Base-by-base conservation (phyloP, 1,140 invertebrate genomes). In the Ceratina calcarata region DNA sequence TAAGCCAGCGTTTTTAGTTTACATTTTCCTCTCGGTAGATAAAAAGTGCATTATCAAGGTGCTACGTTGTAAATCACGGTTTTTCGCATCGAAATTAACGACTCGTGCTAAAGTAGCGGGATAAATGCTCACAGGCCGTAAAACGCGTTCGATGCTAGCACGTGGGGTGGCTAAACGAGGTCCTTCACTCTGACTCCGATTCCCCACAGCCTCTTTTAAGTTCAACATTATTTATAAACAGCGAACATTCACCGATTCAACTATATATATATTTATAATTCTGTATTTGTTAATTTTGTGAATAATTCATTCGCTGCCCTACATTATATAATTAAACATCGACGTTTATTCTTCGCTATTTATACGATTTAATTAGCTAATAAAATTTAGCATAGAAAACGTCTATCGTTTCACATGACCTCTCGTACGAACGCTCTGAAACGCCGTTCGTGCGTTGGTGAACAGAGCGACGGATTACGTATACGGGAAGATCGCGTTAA, bases 111-210 rank as follows among this genome's bases (percentile, higher is more conserved):
- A 79, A 74, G 62, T 79, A 74, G 70, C 62, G 61, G 62, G 62
- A 73, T 74, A 66, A n/a, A 49, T 67, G 71, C 71, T 79, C 78
- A 66, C 71, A 53, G 45, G 60, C 78, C 71, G 78, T 79, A 74
- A 79, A 79, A 74, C 78, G 24, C 70, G 70, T 74, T 74, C 53
- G 62, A 74, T 67, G 37, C 37, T 45, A 60, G 37, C 78, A 79
- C 78, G 62, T 74, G 78, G 78, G 51, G 62, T 57, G 70, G 53
- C 53, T 66, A 60, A 79, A 74, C 8, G 62, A 79, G 78, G 62
- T 67, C 61, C 71, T 74, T 60, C 70, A 67, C 70, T 79, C 74
- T 73, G 69, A 78, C 60, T 73, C 58, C 51, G 60, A 53, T 71
- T 57, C 69, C 60, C 27, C 13, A 16, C 13, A 18, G 15, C 6